Conservation (phyloP, 2,797 vertebrate genomes). For the Enteromius paludinosus region DNA sequence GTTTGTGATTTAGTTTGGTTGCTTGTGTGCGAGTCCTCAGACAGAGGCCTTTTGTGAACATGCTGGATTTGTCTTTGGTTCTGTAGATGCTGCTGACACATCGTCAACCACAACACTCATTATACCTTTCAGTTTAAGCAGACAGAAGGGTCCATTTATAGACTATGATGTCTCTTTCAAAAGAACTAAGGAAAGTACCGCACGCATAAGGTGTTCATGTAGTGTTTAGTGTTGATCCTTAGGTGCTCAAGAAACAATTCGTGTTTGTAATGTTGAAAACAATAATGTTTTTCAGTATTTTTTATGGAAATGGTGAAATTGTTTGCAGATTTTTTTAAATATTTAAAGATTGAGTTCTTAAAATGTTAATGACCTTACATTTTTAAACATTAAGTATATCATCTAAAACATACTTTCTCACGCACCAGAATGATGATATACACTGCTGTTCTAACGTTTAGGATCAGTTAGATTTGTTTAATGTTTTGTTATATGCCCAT, state of each 20-base stretch:
- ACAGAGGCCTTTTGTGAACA: slow-evolving; percentile 57
- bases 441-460: background rate
- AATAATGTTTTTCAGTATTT: background rate
- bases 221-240: background rate
- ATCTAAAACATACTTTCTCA: background rate
- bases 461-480: too few species aligned
- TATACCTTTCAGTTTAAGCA: slow-evolving; percentile 25
- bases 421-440: background rate
- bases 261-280: background rate
- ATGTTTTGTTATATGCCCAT: too few species aligned
- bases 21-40: slow-evolving; percentile 40
- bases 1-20: slow-evolving; percentile 35
- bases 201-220: background rate
- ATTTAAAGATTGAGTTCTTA: too few species aligned
- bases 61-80: slow-evolving; percentile 49
- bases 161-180: background rate
- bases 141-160: background rate
- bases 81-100: slow-evolving; percentile 51
- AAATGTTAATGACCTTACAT: background rate
- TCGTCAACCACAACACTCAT: slow-evolving; percentile 45
- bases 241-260: background rate
- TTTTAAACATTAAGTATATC: background rate
- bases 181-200: background rate
- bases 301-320: background rate
- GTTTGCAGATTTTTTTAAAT: background rate